A percentile compares a stretch with the other conserved stretches of the same genome.
These are phyloP conservation scores for Tringa solitaria DNA, from an alignment of 2,113 vertebrate species.

Conservation along the genomic window DNA sequence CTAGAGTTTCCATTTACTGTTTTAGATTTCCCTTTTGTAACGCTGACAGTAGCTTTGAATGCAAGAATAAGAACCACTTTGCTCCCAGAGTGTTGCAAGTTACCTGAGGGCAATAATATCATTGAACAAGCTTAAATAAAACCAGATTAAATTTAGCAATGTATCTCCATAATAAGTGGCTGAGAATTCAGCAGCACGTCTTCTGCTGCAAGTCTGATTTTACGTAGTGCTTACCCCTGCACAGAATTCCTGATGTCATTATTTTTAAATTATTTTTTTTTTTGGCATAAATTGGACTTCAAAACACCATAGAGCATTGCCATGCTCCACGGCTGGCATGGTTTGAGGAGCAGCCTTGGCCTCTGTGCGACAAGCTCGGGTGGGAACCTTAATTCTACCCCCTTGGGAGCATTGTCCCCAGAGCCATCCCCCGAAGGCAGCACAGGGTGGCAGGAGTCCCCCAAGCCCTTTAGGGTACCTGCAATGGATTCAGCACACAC, in stretches of 20 bases:
- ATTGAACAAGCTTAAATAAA: too few relatives aligned
- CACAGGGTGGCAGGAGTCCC: background rate
- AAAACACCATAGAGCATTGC: background rate
- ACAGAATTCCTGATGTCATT: background rate
- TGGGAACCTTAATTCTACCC: background rate
- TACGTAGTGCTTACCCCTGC: background rate
- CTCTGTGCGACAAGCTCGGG: rapidly evolving
- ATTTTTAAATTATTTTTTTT: background rate
- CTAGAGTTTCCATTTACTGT: background rate
- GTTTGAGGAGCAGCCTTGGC: background rate
- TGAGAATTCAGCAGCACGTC: background rate
- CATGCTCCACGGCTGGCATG: background rate
- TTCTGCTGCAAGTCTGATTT: background rate
- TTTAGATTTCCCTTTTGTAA: background rate
- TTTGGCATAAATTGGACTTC: background rate
- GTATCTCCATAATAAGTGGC: background rate
- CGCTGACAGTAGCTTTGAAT: background rate
- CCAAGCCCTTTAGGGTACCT: background rate
- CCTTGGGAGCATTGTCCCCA: background rate
- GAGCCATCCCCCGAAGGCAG: rapidly evolving
- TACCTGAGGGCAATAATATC: too few relatives aligned
- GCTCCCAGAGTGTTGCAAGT: too few relatives aligned
- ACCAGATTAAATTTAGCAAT: background rate
- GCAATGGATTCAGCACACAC: rapidly evolving
- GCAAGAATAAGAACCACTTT: background rate